A percentile compares a stretch with the other conserved stretches of the same genome.
Conservation (phyloP, 2,113 vertebrate genomes). For the Entomyzon cyanotis region DNA sequence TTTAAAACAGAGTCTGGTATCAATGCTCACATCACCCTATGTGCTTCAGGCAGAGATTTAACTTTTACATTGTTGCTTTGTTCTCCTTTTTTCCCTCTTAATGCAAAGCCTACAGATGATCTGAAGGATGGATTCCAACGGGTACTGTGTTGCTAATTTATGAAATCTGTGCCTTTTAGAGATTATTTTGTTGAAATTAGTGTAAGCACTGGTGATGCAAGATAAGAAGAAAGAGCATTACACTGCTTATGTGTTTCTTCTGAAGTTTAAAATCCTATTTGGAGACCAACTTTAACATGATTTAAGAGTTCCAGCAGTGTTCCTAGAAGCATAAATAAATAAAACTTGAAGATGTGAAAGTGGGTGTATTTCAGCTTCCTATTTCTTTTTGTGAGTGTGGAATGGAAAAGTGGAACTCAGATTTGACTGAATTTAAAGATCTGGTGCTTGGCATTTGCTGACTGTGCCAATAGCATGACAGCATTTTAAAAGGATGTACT, state of each 20-base stretch:
- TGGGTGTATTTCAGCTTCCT: not conserved
- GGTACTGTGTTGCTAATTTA: conserved; percentile 53
- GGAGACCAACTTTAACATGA: conserved; percentile 43
- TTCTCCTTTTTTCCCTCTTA: not conserved
- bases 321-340: conserved; percentile 40
- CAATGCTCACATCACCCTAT: conserved; percentile 15
- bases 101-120: conserved; percentile 38
- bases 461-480: not conserved
- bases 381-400: not conserved
- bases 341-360: not conserved
- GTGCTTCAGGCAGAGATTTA: conserved; percentile 54
- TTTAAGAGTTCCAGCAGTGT: conserved; percentile 52
- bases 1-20: conserved; percentile 36
- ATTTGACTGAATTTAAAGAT: not conserved
- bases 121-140: conserved; percentile 20
- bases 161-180: conserved; percentile 62
- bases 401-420: not conserved
- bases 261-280: conserved; percentile 69
- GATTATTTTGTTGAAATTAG: conserved; percentile 71
- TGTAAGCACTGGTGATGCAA: conserved; percentile 68
- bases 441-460: not conserved
- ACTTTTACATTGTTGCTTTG: conserved; percentile 34
- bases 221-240: conserved; percentile 68
- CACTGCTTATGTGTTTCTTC: conserved; percentile 47
- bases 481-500: not conserved